phyloP scores from a whole-genome alignment of 2,797 vertebrate genomes.

The Danionella dracula region DNA sequence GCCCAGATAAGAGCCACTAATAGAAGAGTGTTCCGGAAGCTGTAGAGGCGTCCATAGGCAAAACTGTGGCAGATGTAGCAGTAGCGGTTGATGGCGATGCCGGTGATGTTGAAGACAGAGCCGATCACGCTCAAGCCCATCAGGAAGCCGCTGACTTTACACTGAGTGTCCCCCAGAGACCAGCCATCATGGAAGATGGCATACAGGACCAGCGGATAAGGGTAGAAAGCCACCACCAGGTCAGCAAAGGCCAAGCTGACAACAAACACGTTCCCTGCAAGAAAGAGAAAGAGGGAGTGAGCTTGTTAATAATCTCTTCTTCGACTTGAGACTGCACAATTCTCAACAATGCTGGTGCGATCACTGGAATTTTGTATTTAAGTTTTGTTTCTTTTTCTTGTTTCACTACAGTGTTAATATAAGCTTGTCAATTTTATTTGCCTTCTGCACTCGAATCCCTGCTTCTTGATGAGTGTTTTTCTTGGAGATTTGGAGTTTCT shows the following conservation, averaged over 20 bases:
- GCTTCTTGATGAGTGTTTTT: too few species aligned
- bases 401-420: too few species aligned
- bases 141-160: constrained; percentile 77
- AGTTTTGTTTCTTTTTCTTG: too few species aligned
- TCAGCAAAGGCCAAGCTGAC: constrained; percentile 75
- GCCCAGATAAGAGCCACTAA: constrained; percentile 76
- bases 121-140: constrained; percentile 82
- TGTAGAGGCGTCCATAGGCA: constrained; percentile 74
- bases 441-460: too few species aligned
- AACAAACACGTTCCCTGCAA: constrained; percentile 72
- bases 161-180: constrained; percentile 72
- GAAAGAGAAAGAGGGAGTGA: constrained; percentile 5
- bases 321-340: too few species aligned
- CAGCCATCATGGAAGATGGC: constrained; percentile 75
- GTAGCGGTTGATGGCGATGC: constrained; percentile 79
- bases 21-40: constrained; percentile 71
- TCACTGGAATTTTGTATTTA: too few species aligned
- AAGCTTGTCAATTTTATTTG: too few species aligned
- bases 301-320: not conserved
- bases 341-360: too few species aligned
- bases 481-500: too few species aligned
- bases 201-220: constrained; percentile 73
- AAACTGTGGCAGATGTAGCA: constrained; percentile 81
- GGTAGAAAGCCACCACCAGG: constrained; percentile 75
- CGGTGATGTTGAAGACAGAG: constrained; percentile 81